Evolutionary conservation across 2,888 invertebrate genomes (phyloP), one percentile per base, ranked within the genome.

Genomic region (Ypsolopha sequella): DNA sequence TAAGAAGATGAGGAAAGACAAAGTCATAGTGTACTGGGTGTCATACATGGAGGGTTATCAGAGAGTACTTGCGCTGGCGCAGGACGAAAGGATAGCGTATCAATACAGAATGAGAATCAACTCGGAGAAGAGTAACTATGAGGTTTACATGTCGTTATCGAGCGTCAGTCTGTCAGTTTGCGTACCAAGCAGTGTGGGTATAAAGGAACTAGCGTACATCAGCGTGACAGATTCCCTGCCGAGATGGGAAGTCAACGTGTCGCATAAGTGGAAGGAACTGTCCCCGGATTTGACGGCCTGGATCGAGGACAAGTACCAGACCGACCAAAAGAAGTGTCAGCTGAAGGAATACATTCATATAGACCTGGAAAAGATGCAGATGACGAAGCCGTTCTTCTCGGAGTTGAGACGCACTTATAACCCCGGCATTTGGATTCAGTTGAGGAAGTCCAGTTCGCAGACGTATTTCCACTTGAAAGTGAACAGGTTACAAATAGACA

Each of bases 311-410:
- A 92, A 93, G 64, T 94, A 92, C 79, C 88, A 87, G 60, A 87
- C 89, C 34, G 91, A 91, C 10, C 89, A 90, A 58, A 90, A 90
- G 61, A 91, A 90, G 63, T 93, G 93, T 49, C 91, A 92, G 59
- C 73, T 94, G 45, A 93, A 93, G 67, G 93, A 94, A 66, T 93
- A 92, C 68, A 89, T 95, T 7, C 80, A 94, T 86, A 91, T 94
- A 52, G 94, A 95, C 68, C 89, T 95, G 58, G 90, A 91, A 49
- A 93, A 92, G 70, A 95, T 95, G 95, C 92, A 92, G 61, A 94
- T 95, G 93, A 91, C 93, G 0, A 94, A 94, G 69, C 95, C 95
- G 0, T 95, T 94, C 75, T 94, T 92, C 65, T 94, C 94, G 0
- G 93, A 93, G 63, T 70, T 95, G 33, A 76, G 92, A 43, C 84